phyloP scores from a whole-genome alignment of 2,113 vertebrate genomes.

The Sinocyclocheilus maitianheensis region DNA sequence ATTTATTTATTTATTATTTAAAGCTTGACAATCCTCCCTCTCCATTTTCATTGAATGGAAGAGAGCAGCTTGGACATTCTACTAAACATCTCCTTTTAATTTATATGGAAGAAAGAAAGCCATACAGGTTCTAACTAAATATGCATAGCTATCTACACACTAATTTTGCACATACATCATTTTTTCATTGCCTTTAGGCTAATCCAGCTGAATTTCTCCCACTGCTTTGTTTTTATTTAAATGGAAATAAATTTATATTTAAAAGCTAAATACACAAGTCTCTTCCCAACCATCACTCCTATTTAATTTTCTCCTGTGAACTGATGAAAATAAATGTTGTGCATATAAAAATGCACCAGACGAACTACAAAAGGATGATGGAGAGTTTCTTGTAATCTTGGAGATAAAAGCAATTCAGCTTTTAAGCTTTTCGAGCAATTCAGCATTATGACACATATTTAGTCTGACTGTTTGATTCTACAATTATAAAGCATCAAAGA shows the following conservation, averaged over 20 bases:
- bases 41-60: neutral
- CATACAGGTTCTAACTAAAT: neutral
- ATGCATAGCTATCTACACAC: neutral
- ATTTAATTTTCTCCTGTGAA: neutral
- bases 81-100: neutral
- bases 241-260: neutral
- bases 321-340: neutral
- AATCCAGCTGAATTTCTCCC: neutral
- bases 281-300: neutral
- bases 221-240: neutral
- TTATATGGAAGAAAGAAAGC: neutral
- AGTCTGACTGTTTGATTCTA: neutral
- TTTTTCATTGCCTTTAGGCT: neutral
- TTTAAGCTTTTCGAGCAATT: neutral
- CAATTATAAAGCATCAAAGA: neutral
- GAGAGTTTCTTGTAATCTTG: neutral
- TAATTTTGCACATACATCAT: neutral
- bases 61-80: conserved; percentile 12
- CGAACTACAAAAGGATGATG: neutral
- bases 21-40: too few relatives aligned
- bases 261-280: neutral
- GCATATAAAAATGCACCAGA: neutral
- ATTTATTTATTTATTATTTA: too few relatives aligned
- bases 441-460: neutral
- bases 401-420: neutral